Conservation (phyloP, 2,113 vertebrate genomes). For the Python bivittatus region DNA sequence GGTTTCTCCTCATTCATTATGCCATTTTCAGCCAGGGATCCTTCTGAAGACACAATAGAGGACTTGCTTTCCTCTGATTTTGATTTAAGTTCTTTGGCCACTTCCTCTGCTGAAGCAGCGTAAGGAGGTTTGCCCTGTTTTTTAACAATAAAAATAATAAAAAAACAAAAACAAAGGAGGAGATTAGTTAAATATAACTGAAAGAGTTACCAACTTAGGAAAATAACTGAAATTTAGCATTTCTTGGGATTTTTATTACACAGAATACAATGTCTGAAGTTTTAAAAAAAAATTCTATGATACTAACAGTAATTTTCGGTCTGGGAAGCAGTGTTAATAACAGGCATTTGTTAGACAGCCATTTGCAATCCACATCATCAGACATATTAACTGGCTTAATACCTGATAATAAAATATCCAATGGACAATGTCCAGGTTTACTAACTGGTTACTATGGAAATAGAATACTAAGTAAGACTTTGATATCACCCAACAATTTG, state of each 20-base stretch:
- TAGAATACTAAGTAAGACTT: not conserved
- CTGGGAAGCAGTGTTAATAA: not conserved
- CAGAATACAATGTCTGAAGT: conserved; percentile 4
- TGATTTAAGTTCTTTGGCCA: conserved; percentile 86
- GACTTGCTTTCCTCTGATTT: conserved; percentile 83
- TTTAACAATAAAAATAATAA: conserved; percentile 30
- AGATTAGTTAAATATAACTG: not conserved
- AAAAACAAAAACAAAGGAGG: not conserved
- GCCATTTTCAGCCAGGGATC: conserved; percentile 85
- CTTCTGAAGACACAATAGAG: conserved; percentile 77
- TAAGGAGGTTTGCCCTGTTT: conserved; percentile 85
- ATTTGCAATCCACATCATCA: not conserved
- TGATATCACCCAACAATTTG: not conserved
- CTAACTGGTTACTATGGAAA: not conserved
- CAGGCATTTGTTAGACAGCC: not conserved
- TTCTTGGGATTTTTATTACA: not conserved
- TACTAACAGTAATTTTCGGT: not conserved
- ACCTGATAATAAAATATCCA: not conserved
- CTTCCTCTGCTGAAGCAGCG: conserved; percentile 83
- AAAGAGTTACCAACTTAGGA: not conserved
- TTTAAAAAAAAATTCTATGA: not conserved
- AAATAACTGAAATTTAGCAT: not conserved
- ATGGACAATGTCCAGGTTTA: not conserved
- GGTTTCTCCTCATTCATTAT: conserved; percentile 82
- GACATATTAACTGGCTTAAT: not conserved